A percentile compares a stretch with the other conserved stretches of the same genome.
These are phyloP conservation scores for Reinhardtius hippoglossoides DNA, from an alignment of 2,113 vertebrate genomes.

Conservation along the genomic window DNA sequence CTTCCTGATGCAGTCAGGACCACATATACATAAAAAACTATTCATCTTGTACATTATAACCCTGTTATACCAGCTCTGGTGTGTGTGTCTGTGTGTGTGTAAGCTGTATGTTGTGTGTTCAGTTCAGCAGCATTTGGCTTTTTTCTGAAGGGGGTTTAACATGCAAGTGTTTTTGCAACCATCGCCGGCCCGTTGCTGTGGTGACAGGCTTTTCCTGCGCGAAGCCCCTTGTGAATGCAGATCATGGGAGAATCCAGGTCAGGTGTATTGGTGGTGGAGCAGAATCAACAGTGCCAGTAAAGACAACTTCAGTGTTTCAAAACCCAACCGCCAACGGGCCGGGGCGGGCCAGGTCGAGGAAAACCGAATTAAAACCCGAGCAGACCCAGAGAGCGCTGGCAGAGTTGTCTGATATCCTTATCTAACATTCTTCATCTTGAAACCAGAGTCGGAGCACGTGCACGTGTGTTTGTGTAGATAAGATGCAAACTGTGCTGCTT, in stretches of 20 bases:
- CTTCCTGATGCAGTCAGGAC: slow-evolving; percentile 63
- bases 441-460: slow-evolving; percentile 32
- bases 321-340: neutral
- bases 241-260: slow-evolving; percentile 37
- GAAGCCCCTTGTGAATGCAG: slow-evolving; percentile 15
- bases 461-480: slow-evolving; percentile 32
- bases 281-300: neutral
- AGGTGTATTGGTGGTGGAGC: neutral
- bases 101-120: slow-evolving; percentile 48
- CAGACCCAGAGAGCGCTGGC: slow-evolving; percentile 16
- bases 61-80: slow-evolving; percentile 77
- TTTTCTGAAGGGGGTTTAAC: slow-evolving; percentile 41
- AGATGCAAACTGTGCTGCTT: slow-evolving; percentile 54
- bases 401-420: slow-evolving; percentile 37
- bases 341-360: neutral
- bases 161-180: slow-evolving; percentile 20
- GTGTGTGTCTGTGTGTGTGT: slow-evolving; percentile 30
- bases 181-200: neutral
- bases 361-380: neutral
- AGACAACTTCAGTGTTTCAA: slow-evolving; percentile 16
- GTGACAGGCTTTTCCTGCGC: slow-evolving; percentile 29
- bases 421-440: slow-evolving; percentile 38
- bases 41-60: slow-evolving; percentile 70
- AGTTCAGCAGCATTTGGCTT: slow-evolving; percentile 73
- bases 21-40: slow-evolving; percentile 60